Evolutionary conservation across 2,888 invertebrate genomes (phyloP), one percentile per base, ranked within the genome.

Genomic region (Hypomecis punctinalis): DNA sequence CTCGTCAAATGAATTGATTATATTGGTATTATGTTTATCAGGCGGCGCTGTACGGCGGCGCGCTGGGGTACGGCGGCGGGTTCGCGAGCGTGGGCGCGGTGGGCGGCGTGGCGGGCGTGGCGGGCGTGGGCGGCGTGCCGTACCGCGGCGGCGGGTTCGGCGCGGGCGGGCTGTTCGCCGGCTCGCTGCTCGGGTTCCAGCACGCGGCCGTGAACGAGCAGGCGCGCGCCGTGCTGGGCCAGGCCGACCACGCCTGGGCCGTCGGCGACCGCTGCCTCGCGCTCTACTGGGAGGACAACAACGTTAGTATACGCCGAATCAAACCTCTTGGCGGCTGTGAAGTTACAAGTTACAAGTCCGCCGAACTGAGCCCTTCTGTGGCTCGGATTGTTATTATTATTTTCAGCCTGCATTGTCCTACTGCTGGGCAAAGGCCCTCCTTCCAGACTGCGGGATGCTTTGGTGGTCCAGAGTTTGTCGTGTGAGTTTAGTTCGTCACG

Each of bases 211-310:
- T 93, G 23, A 93, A 93, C 70, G 93, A 93, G 71, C 93, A 93
- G 76, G 93, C 93, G 46, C 86, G 93, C 13, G 93, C 93, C 35
- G 90, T 93, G 93, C 85, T 93, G 23, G 93, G 92, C n/a, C 93
- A 89, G 72, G 93, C 94, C 0, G 91, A 92, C 52, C 86, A 91
- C 84, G 93, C 93, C 72, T 97, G 97, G 97, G 96, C 95, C 80
- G 90, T 95, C 55, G 97, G 97, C 9, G 97, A 98, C 82, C 94
- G 96, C 66, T 97, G 97, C 81, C 94, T 97, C 88, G 98, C 98
- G 6, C 97, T 97, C 79, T 98, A 98, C 88, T 98, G 98, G 98
- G 98, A 98, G 85, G 98, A 98, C 89, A 96, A 96, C 79, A 95
- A 95, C 91, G 97, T 97, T 83, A 93, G 94, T 79, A 10, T 11